Evolutionary conservation across 92 coral and sea anemone genomes (phyloP).

Genomic region (Zoanthus gigantus): DNA sequence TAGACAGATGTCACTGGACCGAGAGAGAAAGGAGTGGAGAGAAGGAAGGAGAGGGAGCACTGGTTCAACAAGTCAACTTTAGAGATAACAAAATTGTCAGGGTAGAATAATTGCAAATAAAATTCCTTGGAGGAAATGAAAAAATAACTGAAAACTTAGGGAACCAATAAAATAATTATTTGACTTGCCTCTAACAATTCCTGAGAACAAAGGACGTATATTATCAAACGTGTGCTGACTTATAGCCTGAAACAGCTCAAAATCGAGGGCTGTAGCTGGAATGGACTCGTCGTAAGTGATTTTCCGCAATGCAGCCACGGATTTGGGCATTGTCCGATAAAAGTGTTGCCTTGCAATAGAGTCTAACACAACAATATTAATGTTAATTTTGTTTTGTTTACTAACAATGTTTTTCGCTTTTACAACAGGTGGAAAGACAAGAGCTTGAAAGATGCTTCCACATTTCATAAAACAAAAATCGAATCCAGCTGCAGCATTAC

Average conservation of each 20-base stretch:
- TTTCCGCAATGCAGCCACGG: constrained; percentile 65
- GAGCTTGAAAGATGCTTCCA: constrained; percentile 55
- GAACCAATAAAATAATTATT: not conserved
- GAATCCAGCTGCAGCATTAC: constrained; percentile 51
- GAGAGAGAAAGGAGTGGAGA: too few species aligned
- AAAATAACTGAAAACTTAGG: not conserved
- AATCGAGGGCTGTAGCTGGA: constrained; percentile 66
- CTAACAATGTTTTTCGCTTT: constrained; percentile 4
- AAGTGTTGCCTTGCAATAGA: constrained; percentile 72
- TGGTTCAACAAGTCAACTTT: too few species aligned
- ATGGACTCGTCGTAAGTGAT: constrained; percentile 61
- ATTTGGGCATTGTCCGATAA: constrained; percentile 63
- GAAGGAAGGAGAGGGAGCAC: too few species aligned
- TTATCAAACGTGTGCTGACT: constrained; percentile 75
- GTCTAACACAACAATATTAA: constrained; percentile 66
- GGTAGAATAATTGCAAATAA: too few species aligned
- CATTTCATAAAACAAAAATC: constrained; percentile 58
- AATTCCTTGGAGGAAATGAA: not conserved
- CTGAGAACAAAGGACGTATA: constrained; percentile 70
- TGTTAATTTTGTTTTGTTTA: constrained; percentile 46
- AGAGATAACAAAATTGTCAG: too few species aligned
- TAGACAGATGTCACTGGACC: too few species aligned
- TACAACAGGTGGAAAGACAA: constrained; percentile 53
- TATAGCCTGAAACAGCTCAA: constrained; percentile 67
- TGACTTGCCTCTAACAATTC: constrained; percentile 64